Conservation (phyloP, 1,140 invertebrate genomes). For the Ceratosolen solmsi region DNA sequence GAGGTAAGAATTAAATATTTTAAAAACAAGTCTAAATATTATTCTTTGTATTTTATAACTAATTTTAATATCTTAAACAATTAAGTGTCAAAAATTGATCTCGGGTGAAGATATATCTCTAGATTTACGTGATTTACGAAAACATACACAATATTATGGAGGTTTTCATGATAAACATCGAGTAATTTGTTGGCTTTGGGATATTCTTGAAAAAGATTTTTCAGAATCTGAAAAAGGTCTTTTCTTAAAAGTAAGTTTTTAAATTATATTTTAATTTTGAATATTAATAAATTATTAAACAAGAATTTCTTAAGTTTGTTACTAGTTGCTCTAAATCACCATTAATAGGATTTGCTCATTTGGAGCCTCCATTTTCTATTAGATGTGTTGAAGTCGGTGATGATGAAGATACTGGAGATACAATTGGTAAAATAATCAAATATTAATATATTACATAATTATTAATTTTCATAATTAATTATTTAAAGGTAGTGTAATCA, state of each 20-base stretch:
- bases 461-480: too few relatives aligned
- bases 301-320: constrained; percentile 87
- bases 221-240: constrained; percentile 90
- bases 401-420: constrained; percentile 98
- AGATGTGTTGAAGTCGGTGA: constrained; percentile 99
- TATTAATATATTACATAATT: too few relatives aligned
- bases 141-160: constrained; percentile 98
- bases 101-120: constrained; percentile 93
- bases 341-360: constrained; percentile 95
- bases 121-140: constrained; percentile 91
- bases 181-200: constrained; percentile 99
- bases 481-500: constrained; percentile 88
- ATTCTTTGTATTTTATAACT: too few relatives aligned
- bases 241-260: constrained; percentile 88
- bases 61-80: too few relatives aligned
- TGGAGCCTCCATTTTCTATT: constrained; percentile 99
- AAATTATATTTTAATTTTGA: background rate
- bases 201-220: constrained; percentile 97
- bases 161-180: constrained; percentile 99
- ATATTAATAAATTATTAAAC: background rate
- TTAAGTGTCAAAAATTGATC: constrained; percentile 87
- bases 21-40: too few relatives aligned
- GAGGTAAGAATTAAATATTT: constrained; percentile 79
- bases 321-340: constrained; percentile 99
- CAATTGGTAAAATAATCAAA: constrained; percentile 80